Evolutionary conservation across 1,140 invertebrate species (phyloP), one percentile per base, ranked within the genome.

Genomic region (Drosophila tsacasi): DNA sequence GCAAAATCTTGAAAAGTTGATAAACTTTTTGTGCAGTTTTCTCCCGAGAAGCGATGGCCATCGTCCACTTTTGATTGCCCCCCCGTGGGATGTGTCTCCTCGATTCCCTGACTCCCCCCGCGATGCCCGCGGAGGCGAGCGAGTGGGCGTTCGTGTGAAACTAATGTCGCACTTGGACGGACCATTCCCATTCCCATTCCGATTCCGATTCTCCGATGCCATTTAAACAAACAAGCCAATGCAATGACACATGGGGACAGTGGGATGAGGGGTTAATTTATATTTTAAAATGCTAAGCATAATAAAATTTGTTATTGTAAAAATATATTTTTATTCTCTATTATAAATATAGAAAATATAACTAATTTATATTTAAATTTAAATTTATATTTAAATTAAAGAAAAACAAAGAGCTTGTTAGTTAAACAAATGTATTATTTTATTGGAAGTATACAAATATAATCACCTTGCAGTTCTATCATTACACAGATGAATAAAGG

Each of bases 91-190:
- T 42, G 57, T n/a, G 23, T 42, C 55, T 21, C 17, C 44, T 44
- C 10, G 49, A 59, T 13, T 12, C 44, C 57, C 44, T 27, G 19
- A 46, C 23, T 7, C 44, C 47, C 15, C 44, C 44, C 47, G 6
- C 44, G n/a, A 46, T 25, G 8, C 55, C 19, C 46, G 5, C 6
- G 37, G 15, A 44, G 76, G 42, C 60, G 12, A 76, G 83, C 68
- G n/a, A n/a, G 83, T 89, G 84, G 84, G 84, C 84, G 84, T 87
- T 87, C 84, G 85, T 87, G 84, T 87, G 81, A 89, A 87, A 84
- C 74, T 74, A 84, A 84, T 84, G 81, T 84, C 81, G 81, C 57
- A 63, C 66, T 74, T 50, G 37, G 46, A 47, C 54, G 37, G 30
- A 47, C 67, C 63, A 66, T 63, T 64, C 55, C 74, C 50, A 54